Evolutionary conservation across 2,113 vertebrate species (phyloP).

Genomic region (Hystrix cristata): DNA sequence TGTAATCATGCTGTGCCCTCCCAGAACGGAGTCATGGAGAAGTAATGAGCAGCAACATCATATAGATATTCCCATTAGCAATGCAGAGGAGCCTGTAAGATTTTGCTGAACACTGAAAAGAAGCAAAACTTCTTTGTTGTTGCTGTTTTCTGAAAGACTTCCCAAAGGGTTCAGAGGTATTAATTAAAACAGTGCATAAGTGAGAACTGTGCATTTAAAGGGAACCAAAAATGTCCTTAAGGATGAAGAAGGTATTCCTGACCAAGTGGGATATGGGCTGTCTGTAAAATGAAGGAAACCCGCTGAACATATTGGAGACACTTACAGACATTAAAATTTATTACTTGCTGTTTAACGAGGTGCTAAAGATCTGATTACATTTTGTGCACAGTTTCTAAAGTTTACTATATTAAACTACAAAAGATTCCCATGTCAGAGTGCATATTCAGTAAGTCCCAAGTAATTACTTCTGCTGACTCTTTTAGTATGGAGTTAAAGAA

Average conservation of each 20-base stretch:
- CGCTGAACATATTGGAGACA: neutral
- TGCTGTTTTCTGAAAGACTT: slow-evolving; percentile 2
- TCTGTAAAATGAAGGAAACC: slow-evolving; percentile 39
- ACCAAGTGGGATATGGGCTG: neutral
- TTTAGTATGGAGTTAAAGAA: neutral
- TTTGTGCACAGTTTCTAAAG: neutral
- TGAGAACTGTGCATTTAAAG: slow-evolving; percentile 27
- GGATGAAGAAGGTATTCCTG: neutral
- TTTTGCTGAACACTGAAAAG: slow-evolving; percentile 39
- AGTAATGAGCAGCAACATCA: neutral
- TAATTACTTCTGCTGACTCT: slow-evolving; percentile 57
- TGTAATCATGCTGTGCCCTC: neutral
- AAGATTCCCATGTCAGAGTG: slow-evolving; percentile 10
- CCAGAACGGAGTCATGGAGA: neutral
- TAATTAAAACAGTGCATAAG: neutral
- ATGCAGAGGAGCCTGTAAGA: neutral
- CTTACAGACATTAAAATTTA: neutral
- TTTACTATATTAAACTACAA: slow-evolving; percentile 50
- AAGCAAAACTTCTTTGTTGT: slow-evolving; percentile 3
- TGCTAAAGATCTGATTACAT: neutral
- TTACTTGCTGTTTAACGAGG: slow-evolving; percentile 27
- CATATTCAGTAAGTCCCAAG: neutral
- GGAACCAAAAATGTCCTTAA: neutral
- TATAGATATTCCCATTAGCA: neutral
- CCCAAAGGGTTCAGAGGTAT: neutral